These are phyloP conservation scores for Ondatra zibethicus DNA, from an alignment of 2,113 vertebrate genomes.

Conservation along the genomic window DNA sequence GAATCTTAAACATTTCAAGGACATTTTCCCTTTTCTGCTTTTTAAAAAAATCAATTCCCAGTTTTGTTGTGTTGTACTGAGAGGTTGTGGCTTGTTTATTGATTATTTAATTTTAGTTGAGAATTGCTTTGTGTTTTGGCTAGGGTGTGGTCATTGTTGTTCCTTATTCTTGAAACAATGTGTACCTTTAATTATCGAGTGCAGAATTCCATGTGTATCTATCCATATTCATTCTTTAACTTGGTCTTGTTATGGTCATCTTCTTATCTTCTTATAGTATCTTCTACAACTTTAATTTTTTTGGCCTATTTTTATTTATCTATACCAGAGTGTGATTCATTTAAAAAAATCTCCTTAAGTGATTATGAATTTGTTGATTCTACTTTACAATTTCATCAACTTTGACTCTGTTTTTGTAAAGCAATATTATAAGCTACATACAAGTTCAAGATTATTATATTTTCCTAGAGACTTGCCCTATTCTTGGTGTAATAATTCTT, in stretches of 20 bases:
- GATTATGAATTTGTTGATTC: background rate
- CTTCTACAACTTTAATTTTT: background rate
- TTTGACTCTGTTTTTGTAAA: conserved; percentile 6
- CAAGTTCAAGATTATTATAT: background rate
- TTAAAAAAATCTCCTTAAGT: conserved; percentile 15
- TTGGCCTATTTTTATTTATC: background rate
- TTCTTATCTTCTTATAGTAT: background rate
- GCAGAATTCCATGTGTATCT: background rate
- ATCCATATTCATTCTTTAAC: background rate
- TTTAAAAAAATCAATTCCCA: conserved; percentile 42
- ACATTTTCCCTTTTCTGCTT: conserved; percentile 39
- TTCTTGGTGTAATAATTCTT: background rate
- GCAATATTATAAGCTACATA: background rate
- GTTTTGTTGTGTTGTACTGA: conserved; percentile 15
- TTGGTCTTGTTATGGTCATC: background rate
- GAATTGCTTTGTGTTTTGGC: conserved; percentile 24
- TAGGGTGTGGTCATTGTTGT: background rate
- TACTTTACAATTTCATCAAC: background rate
- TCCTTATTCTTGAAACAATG: conserved; percentile 23
- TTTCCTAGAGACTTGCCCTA: conserved; percentile 9
- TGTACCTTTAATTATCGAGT: background rate
- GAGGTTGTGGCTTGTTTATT: conserved; percentile 26
- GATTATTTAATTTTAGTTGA: conserved; percentile 63
- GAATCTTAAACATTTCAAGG: conserved; percentile 55
- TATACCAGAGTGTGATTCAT: background rate